Conservation (phyloP, 2,888 invertebrate species). For the Tinea trinotella region DNA sequence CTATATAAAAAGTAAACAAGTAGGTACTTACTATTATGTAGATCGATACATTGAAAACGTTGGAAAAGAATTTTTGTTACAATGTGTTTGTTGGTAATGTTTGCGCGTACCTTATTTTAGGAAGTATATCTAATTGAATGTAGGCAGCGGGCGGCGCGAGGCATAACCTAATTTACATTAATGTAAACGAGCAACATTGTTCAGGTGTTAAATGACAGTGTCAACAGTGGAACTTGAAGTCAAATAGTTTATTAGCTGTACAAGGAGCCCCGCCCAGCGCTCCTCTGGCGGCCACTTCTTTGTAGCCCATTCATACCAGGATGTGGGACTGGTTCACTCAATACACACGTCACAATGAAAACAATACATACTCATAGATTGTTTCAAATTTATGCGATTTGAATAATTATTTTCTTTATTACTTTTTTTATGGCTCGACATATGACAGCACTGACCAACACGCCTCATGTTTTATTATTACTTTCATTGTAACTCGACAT, state of each 20-base stretch:
- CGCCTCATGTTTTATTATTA: too few species aligned
- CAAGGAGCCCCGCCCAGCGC: constrained; percentile 49
- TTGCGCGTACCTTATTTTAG: constrained; percentile 48
- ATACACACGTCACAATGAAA: not conserved
- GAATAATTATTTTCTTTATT: too few species aligned
- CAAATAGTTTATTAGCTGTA: constrained; percentile 68
- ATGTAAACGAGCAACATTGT: constrained; percentile 72
- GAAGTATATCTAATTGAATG: constrained; percentile 64
- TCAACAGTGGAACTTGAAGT: constrained; percentile 65
- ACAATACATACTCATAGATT: too few species aligned
- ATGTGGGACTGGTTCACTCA: constrained; percentile 8
- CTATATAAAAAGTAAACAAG: not conserved
- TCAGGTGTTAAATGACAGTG: constrained; percentile 72
- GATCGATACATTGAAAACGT: not conserved
- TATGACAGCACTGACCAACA: too few species aligned
- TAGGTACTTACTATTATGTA: not conserved
- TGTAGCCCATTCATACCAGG: constrained; percentile 30
- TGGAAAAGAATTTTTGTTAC: constrained; percentile 11
- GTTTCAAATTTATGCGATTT: too few species aligned
- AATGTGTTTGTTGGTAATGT: constrained; percentile 9
- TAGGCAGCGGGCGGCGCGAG: constrained; percentile 47
- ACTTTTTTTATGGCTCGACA: too few species aligned
- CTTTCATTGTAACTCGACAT: too few species aligned
- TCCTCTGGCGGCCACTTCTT: constrained; percentile 61
- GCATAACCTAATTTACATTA: constrained; percentile 72